phyloP scores from a whole-genome alignment of 2,113 vertebrate genomes.

The Podilymbus podiceps region DNA sequence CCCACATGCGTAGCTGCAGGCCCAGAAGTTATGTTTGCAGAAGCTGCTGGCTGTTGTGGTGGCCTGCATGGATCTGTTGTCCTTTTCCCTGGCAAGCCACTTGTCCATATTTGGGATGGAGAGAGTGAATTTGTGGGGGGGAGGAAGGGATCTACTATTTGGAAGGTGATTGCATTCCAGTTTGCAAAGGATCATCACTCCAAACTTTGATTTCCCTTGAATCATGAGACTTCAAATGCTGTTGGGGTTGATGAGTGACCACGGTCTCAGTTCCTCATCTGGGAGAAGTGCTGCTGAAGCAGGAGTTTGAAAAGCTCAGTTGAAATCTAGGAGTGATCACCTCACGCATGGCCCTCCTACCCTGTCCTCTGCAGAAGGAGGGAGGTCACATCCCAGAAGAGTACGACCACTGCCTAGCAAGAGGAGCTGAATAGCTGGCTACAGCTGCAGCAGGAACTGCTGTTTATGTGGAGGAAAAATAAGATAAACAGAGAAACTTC shows the following conservation, averaged over 20 bases:
- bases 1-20: not conserved
- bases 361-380: not conserved
- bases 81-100: not conserved
- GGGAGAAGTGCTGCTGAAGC: not conserved
- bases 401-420: not conserved
- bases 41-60: not conserved
- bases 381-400: not conserved
- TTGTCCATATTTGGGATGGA: not conserved
- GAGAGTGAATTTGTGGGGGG: not conserved
- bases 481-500: not conserved
- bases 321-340: not conserved
- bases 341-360: not conserved
- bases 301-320: not conserved
- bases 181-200: not conserved
- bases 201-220: not conserved
- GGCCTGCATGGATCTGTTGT: not conserved
- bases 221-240: not conserved
- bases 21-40: not conserved
- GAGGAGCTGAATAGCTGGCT: not conserved
- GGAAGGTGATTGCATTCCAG: not conserved
- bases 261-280: not conserved
- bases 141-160: not conserved
- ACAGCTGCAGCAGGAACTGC: not conserved
- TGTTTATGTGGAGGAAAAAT: not conserved
- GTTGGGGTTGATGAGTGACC: not conserved